Conservation (phyloP, 2,888 invertebrate species). For the Amaurobius ferox region DNA sequence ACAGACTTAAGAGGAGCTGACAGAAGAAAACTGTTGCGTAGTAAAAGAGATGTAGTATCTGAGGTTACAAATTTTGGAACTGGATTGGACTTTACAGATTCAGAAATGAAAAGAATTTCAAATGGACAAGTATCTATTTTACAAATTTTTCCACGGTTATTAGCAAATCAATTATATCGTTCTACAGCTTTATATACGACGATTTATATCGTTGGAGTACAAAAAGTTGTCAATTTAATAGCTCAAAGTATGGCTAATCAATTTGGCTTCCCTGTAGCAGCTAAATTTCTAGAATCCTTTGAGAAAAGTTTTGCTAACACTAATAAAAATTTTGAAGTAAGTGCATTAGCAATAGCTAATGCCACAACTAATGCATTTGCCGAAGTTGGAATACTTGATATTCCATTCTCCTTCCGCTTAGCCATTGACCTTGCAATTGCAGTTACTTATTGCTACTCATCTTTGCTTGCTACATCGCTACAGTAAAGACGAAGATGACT, state of each 20-base stretch:
- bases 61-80: no score
- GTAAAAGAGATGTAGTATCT: no score
- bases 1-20: no score
- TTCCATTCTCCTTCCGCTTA: slow-evolving; percentile 12
- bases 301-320: neutral
- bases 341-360: slow-evolving; percentile 18
- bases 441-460: slow-evolving; percentile 27
- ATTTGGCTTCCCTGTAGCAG: slow-evolving; percentile 38
- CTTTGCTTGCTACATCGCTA: slow-evolving; percentile 50
- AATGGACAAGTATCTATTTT: neutral
- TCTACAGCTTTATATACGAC: slow-evolving; percentile 52
- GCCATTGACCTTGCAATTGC: slow-evolving; percentile 46
- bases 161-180: slow-evolving; percentile 26
- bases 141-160: slow-evolving; percentile 20
- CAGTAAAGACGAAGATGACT: no score
- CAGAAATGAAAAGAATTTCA: neutral
- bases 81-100: neutral
- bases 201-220: slow-evolving; percentile 27
- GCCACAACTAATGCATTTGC: slow-evolving; percentile 41
- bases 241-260: slow-evolving; percentile 43
- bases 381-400: slow-evolving; percentile 29
- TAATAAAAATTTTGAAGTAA: slow-evolving; percentile 17
- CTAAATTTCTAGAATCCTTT: slow-evolving; percentile 27
- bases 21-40: no score
- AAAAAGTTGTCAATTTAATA: slow-evolving; percentile 42